phyloP scores from a whole-genome alignment of 2,888 invertebrate species.

The Aphodius sticticus region DNA sequence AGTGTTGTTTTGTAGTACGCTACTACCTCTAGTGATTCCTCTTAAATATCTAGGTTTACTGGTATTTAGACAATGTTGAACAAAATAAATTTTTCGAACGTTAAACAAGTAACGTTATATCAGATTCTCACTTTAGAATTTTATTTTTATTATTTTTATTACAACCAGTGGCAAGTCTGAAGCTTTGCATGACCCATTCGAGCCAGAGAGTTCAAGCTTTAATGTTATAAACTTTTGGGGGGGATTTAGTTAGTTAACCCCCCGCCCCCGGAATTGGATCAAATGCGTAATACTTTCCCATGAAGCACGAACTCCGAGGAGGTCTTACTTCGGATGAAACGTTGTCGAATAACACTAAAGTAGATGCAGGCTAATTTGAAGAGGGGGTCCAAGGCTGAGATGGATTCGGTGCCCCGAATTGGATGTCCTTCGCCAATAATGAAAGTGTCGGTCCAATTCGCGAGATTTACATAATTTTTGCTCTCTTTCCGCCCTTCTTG shows the following conservation, averaged over 20 bases:
- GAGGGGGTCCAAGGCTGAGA: neutral
- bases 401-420: neutral
- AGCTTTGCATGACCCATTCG: neutral
- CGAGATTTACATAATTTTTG: neutral
- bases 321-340: neutral
- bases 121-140: no score
- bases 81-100: no score
- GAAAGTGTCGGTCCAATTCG: constrained; percentile 4
- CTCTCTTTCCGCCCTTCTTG: neutral
- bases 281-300: neutral
- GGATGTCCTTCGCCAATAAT: constrained; percentile 4
- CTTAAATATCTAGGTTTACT: no score
- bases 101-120: no score
- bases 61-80: no score
- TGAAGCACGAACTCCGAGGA: neutral
- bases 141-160: neutral
- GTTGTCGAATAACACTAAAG: neutral
- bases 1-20: no score
- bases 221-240: neutral
- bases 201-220: neutral
- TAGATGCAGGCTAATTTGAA: neutral
- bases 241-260: neutral
- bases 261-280: neutral
- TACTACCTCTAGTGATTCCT: no score
- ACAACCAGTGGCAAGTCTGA: neutral